A percentile compares a stretch with the other conserved stretches of the same genome.
phyloP scores from a whole-genome alignment of 2,113 vertebrate species.

The Stomatorhinus ivindoensis region DNA sequence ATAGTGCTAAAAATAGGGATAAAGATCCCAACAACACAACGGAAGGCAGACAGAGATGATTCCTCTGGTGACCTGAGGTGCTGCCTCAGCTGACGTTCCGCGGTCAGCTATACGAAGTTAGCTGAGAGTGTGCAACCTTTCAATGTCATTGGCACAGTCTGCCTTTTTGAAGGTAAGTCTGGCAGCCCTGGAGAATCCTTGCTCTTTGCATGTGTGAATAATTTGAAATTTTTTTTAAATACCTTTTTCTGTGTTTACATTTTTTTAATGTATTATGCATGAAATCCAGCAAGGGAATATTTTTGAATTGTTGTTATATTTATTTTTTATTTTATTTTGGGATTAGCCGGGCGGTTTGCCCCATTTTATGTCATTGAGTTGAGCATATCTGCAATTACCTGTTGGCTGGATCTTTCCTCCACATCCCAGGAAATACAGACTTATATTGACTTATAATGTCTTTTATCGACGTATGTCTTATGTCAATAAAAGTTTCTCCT shows the following conservation, averaged over 20 bases:
- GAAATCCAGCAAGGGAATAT: background rate
- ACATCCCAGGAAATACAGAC: background rate
- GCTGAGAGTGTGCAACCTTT: slow-evolving; percentile 13
- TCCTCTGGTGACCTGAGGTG: background rate
- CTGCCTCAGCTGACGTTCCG: background rate
- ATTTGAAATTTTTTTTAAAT: background rate
- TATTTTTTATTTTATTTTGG: background rate
- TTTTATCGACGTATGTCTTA: too few relatives aligned
- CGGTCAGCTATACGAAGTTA: background rate
- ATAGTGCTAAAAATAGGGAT: background rate
- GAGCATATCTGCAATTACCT: background rate
- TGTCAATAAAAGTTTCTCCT: background rate
- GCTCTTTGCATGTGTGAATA: background rate
- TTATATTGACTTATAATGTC: background rate
- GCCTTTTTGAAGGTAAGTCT: slow-evolving; percentile 21
- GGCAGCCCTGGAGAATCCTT: background rate
- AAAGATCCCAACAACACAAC: background rate
- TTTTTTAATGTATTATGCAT: background rate
- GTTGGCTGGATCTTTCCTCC: background rate
- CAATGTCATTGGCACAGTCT: slow-evolving; percentile 19
- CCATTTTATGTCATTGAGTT: background rate
- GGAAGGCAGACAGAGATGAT: background rate
- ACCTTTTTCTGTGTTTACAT: background rate
- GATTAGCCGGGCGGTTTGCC: background rate
- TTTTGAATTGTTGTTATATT: background rate